Evolutionary conservation across 2,888 invertebrate species (phyloP), one percentile per base, ranked within the genome.

Genomic region (Microctonus aethiopoides): DNA sequence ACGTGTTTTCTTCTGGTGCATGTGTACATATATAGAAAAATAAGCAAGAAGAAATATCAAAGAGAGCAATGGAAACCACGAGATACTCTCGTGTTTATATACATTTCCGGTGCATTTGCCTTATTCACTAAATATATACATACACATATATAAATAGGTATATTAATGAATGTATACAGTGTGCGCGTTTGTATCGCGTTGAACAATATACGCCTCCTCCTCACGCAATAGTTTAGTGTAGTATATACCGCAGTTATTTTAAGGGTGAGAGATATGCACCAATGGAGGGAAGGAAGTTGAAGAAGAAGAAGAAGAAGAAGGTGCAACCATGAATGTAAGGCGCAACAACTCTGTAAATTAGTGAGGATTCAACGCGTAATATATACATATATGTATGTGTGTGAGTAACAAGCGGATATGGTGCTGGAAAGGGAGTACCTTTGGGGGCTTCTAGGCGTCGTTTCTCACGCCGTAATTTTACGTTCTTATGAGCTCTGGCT

Each of bases 401-500:
- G 10, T 16, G 24, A 24, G 29, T 36, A 13, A 26, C 1, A 11
- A 9, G 29, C 29, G 56, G 56, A 56, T 56, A 56, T n/a, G 60
- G 9, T 3, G 41, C 24, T 26, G 24, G 26, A 22, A 41, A 41
- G 41, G 61, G 36, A 16, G 10, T 61, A 26, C 59, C n/a, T 46
- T 61, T 61, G 34, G 39, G n/a, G 41, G 16, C 24, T 61, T 16
- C 13, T 61, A 24, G 46, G 61, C 61, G 61, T 61, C 41, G 46
- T 61, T 61, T 61, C 61, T 41, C 61, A 61, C 61, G 61, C 61
- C 41, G 24, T 39, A 57, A 57, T 57, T 57, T 29, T 9, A 34
- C 57, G 7, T 16, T 32, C 57, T 32, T 57, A 32, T 32, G 57
- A 57, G 57, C 13, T n/a, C n/a, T 57, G 9, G 16, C n/a, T 46